A percentile compares a stretch with the other conserved stretches of the same genome.
Evolutionary conservation across 2,797 vertebrate genomes (phyloP).

Genomic region (Thalassophryne amazonica): DNA sequence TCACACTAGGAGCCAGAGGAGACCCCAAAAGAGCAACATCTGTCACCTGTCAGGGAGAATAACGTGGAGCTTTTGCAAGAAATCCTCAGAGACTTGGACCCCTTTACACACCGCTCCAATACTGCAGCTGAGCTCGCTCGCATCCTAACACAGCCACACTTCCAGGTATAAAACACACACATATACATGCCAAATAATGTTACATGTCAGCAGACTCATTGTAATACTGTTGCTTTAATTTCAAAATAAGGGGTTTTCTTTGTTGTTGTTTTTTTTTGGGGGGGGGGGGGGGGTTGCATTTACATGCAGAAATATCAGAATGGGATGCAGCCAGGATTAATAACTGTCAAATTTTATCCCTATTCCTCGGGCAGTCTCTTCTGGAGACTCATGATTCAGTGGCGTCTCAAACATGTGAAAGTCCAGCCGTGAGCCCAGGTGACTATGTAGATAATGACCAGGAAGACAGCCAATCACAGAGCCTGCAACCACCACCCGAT

Average conservation of each 20-base stretch:
- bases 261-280: too few species aligned
- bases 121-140: slow-evolving; percentile 80
- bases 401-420: slow-evolving; percentile 87
- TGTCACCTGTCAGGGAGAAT: slow-evolving; percentile 87
- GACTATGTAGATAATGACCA: slow-evolving; percentile 74
- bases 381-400: slow-evolving; percentile 93
- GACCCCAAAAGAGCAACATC: slow-evolving; percentile 81
- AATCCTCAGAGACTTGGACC: slow-evolving; percentile 88
- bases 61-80: slow-evolving; percentile 93
- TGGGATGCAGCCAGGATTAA: too few species aligned
- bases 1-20: slow-evolving; percentile 81
- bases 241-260: too few species aligned
- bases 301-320: too few species aligned
- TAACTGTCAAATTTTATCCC: not conserved
- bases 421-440: slow-evolving; percentile 78
- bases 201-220: too few species aligned
- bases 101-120: slow-evolving; percentile 77
- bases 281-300: too few species aligned
- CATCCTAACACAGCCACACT: slow-evolving; percentile 91
- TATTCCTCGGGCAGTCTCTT: slow-evolving; percentile 77
- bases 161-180: slow-evolving; percentile 78
- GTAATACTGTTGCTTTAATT: too few species aligned
- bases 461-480: slow-evolving; percentile 44
- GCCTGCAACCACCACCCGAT: slow-evolving; percentile 80
- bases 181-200: not conserved